phyloP scores from a whole-genome alignment of 2,888 invertebrate species.

The Rhopalosiphum nymphaeae region DNA sequence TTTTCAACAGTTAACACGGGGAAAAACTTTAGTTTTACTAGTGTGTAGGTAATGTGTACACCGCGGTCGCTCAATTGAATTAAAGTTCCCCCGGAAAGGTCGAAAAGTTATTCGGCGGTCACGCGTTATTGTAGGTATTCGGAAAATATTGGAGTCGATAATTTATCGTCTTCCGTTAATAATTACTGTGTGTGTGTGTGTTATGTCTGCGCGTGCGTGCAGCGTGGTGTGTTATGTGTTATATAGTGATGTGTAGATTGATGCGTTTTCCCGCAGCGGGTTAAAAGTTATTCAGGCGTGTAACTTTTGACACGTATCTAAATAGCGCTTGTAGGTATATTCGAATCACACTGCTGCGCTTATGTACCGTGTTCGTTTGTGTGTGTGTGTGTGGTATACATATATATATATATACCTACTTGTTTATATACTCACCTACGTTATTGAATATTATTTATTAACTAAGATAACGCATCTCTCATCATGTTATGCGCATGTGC shows the following conservation, averaged over 20 bases:
- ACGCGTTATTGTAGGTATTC: background rate
- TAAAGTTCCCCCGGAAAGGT: background rate
- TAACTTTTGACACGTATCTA: constrained; percentile 27
- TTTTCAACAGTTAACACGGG: background rate
- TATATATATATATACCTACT: background rate
- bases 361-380: background rate
- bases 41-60: background rate
- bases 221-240: background rate
- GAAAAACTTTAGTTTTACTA: background rate
- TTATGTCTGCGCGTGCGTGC: background rate
- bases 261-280: background rate
- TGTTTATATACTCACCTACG: background rate
- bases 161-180: constrained; percentile 7
- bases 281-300: constrained; percentile 28
- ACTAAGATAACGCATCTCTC: constrained; percentile 29
- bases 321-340: background rate
- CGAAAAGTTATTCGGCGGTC: background rate
- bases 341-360: background rate
- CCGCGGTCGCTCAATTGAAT: background rate
- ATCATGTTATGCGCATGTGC: background rate
- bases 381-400: background rate
- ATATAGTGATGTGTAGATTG: constrained; percentile 10
- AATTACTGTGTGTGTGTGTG: background rate
- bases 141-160: background rate
- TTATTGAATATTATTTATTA: constrained; percentile 55